Evolutionary conservation across 2,113 vertebrate genomes (phyloP).

Genomic region (Pelecanoides urinatrix): DNA sequence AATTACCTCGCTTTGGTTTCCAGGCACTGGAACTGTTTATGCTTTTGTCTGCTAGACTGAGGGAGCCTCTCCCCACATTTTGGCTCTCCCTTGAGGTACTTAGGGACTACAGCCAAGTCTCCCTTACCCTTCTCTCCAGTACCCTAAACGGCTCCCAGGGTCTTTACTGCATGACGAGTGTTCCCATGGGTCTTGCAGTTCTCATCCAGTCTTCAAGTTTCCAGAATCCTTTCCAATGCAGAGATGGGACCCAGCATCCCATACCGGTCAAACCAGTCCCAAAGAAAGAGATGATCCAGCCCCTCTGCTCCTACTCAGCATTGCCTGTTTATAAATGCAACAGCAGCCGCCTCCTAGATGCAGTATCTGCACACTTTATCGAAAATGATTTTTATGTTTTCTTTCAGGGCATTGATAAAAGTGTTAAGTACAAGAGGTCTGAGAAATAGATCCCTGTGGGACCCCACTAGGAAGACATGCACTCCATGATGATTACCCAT

Average conservation of each 20-base stretch:
- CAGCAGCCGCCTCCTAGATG: not conserved
- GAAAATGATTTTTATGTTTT: conserved; percentile 38
- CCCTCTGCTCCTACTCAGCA: not conserved
- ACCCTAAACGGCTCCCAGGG: not conserved
- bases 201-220: not conserved
- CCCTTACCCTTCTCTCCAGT: not conserved
- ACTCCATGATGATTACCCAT: conserved; percentile 63
- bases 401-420: conserved; percentile 48
- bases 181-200: not conserved
- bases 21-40: not conserved
- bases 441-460: conserved; percentile 57
- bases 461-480: conserved; percentile 48
- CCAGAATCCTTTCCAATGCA: not conserved
- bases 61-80: not conserved
- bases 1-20: not conserved
- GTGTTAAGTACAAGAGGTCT: conserved; percentile 55
- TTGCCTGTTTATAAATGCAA: not conserved
- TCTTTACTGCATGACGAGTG: not conserved
- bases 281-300: not conserved
- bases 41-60: not conserved
- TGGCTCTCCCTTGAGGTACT: not conserved
- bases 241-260: not conserved
- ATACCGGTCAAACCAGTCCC: not conserved
- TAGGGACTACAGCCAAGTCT: not conserved
- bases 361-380: not conserved